Evolutionary conservation across 2,113 vertebrate genomes (phyloP).

Genomic region (Coracopsis vasa): DNA sequence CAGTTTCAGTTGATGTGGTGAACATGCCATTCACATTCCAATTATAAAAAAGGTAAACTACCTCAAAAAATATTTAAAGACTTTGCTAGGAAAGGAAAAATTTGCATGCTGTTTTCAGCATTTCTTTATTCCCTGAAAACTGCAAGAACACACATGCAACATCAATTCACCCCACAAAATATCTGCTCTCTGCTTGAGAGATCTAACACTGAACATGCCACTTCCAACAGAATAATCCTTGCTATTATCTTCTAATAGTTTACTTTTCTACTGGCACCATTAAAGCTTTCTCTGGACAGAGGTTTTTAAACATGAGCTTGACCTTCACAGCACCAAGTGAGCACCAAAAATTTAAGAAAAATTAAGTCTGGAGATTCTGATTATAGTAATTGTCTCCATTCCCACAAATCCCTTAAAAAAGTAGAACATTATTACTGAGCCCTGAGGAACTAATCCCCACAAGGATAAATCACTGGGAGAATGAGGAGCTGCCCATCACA

Average conservation of each 20-base stretch:
- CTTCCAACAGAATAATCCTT: not conserved
- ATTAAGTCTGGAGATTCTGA: not conserved
- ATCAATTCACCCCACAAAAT: not conserved
- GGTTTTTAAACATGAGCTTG: not conserved
- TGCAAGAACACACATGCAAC: not conserved
- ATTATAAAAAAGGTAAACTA: not conserved
- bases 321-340: not conserved
- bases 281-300: not conserved
- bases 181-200: not conserved
- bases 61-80: not conserved
- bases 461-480: not conserved
- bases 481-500: not conserved
- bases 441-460: not conserved
- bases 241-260: not conserved
- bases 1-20: not conserved
- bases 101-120: not conserved
- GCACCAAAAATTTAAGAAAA: not conserved
- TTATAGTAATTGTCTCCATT: not conserved
- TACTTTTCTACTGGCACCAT: not conserved
- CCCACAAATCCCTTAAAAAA: not conserved
- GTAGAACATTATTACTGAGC: not conserved
- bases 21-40: not conserved
- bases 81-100: not conserved
- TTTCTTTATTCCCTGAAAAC: not conserved
- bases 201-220: not conserved